Evolutionary conservation across 2,113 vertebrate species (phyloP), one percentile per base, ranked within the genome.

Genomic region (Poecilia latipinna): DNA sequence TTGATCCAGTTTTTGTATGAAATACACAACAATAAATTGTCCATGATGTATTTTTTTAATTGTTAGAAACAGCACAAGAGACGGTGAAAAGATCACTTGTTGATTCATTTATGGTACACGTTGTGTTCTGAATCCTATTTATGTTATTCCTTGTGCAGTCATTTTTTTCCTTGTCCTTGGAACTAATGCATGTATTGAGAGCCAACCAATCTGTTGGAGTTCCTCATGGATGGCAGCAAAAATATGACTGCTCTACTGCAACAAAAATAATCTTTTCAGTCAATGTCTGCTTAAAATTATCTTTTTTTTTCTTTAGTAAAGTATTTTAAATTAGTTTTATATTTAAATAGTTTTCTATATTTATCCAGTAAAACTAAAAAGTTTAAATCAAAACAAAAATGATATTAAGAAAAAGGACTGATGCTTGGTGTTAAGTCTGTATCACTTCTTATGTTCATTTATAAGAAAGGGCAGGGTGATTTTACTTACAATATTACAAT

Each of bases 161-260:
- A 74, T 78, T 42, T n/a, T 29, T 68, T 79, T 68, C 70, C 70
- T 65, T 79, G 81, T 82, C 61, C 74, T 86, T 91, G 85, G 83
- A 92, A 86, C 69, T 86, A 83, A 80, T 65, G 54, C 31, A 61
- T 19, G 64, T 74, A 57, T 44, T 85, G 57, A 37, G 72, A 82
- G 85, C 85, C 89, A 88, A 82, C 77, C 87, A 91, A 92, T 92
- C 87, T 91, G 86, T 87, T 89, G 77, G 62, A 82, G 70, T 82
- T 78, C 83, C 83, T 82, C 79, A 86, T 80, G 68, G 79, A 82
- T 85, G 75, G 79, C 71, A 78, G 68, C 66, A 80, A 82, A 37
- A 79, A 88, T 32, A 48, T 17, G 29, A 85, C 77, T 51, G 62
- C 86, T 65, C 65, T 82, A 82, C 66, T 81, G 78, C 81, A 85